Evolutionary conservation across 2,113 vertebrate genomes (phyloP).

Genomic region (Alligator mississippiensis): DNA sequence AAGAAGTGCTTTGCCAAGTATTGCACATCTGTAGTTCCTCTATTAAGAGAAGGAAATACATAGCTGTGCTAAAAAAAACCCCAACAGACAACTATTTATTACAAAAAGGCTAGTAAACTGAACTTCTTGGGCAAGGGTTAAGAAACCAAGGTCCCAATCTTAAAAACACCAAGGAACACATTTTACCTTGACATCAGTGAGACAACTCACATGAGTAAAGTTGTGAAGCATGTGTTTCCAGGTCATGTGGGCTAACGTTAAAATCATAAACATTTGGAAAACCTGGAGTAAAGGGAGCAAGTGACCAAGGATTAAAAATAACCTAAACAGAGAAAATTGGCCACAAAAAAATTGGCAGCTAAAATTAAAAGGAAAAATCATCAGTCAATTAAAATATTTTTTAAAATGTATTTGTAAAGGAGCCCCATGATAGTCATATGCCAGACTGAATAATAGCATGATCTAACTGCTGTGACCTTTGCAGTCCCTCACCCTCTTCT

Average conservation of each 20-base stretch:
- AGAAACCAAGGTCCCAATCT: conserved; percentile 38
- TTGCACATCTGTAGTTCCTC: conserved; percentile 50
- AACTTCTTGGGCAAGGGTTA: conserved; percentile 58
- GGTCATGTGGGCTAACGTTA: conserved; percentile 24
- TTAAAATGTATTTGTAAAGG: not conserved
- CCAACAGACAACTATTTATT: conserved; percentile 44
- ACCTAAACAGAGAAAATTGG: conserved; percentile 43
- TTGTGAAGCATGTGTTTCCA: conserved; percentile 33
- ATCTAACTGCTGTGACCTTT: conserved; percentile 25
- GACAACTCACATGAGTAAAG: not conserved
- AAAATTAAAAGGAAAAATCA: conserved; percentile 15
- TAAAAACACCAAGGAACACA: conserved; percentile 54
- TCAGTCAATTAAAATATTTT: conserved; percentile 26
- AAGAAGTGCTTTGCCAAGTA: not conserved
- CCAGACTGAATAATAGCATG: not conserved
- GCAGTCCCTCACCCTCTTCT: not conserved
- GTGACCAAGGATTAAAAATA: conserved; percentile 68
- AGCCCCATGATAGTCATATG: not conserved
- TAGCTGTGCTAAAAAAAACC: not conserved
- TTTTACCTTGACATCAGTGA: conserved; percentile 59
- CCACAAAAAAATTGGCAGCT: conserved; percentile 55
- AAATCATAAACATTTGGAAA: conserved; percentile 7
- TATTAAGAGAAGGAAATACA: not conserved
- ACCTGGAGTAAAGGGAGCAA: conserved; percentile 11
- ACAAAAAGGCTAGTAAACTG: not conserved